Evolutionary conservation across 2,888 invertebrate species (phyloP), one percentile per base, ranked within the genome.

Genomic region (Acleris literana): DNA sequence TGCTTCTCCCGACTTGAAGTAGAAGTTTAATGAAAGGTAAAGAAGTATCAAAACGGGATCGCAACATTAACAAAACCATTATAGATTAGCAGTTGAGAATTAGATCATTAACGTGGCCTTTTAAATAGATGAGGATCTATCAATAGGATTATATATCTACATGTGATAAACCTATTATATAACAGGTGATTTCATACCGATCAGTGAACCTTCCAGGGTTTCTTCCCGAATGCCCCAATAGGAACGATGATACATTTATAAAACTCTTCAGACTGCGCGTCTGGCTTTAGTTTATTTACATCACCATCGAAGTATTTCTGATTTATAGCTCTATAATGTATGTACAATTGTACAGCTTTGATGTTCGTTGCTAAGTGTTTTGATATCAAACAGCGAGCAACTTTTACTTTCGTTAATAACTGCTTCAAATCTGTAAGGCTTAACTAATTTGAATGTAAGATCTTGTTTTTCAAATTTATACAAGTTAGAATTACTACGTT

Each of bases 231-330:
- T 39, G n/a, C 52, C 43, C 25, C 44, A 46, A 48, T 22, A 33
- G 56, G 20, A 55, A 29, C 20, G 59, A 58, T 68, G 59, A 70
- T 63, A 67, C 68, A 68, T 70, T 68, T 68, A 76, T 77, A 76
- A 78, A 74, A 76, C 74, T 76, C 75, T 78, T 77, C 80, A 87
- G 86, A 86, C 86, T 72, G 85, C 86, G 76, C 79, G 86, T 83
- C 86, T 82, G 80, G 78, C 69, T 71, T 69, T 63, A 68, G 72
- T 79, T 80, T 80, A 80, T 80, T 81, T 81, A 73, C 75, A 75
- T 77, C 73, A 71, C 68, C 70, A 69, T 71, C 70, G 69, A 73
- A 70, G 70, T 74, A 72, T 66, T 74, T 73, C 70, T 71, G 79
- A 80, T 81, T 80, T 81, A 81, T 75, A 58, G 68, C 64, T 71